Conservation (phyloP, 2,113 vertebrate species). For the Helogale parvula region DNA sequence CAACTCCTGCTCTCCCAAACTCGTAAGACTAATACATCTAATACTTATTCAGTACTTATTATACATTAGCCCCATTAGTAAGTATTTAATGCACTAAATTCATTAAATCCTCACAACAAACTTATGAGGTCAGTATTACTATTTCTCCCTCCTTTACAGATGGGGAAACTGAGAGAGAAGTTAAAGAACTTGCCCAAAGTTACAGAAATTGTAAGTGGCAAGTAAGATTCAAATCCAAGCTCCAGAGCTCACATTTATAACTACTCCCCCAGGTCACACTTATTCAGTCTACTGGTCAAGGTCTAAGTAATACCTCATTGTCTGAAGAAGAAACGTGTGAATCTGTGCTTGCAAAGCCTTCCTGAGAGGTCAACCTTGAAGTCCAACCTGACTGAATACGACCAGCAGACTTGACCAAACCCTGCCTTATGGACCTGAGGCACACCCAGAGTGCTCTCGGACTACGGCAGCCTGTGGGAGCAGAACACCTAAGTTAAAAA, state of each 20-base stretch:
- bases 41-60: background rate
- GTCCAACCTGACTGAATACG: background rate
- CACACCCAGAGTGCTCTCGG: background rate
- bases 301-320: background rate
- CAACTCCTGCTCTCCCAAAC: background rate
- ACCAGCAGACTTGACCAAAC: background rate
- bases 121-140: background rate
- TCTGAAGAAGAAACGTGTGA: background rate
- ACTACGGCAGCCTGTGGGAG: background rate
- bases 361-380: background rate
- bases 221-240: background rate
- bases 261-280: background rate
- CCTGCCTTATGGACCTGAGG: background rate
- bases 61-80: background rate
- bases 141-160: background rate
- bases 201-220: background rate
- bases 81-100: slow-evolving; percentile 7
- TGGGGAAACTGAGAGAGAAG: slow-evolving; percentile 32
- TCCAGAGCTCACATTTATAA: background rate
- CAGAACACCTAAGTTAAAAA: background rate
- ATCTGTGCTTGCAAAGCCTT: background rate
- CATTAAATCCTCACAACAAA: background rate
- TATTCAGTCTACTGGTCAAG: slow-evolving; percentile 8
- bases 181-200: slow-evolving; percentile 3
- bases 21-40: background rate